phyloP scores from a whole-genome alignment of 2,888 invertebrate species.

The Caenorhabditis sp. region DNA sequence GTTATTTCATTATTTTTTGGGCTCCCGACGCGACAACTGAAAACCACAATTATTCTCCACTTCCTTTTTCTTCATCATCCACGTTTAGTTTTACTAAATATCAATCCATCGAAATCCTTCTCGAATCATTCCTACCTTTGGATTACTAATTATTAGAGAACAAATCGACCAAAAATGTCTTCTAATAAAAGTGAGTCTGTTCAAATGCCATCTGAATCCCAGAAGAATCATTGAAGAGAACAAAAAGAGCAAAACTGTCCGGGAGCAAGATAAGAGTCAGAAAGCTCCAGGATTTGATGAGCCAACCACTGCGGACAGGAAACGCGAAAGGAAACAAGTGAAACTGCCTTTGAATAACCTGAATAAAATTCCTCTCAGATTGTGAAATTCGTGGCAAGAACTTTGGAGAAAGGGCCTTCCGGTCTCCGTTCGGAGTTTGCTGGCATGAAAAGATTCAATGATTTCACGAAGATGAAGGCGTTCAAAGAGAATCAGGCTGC shows the following conservation, averaged over 20 bases:
- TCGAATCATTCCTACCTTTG: neutral
- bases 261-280: conserved; percentile 10
- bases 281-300: conserved; percentile 4
- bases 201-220: neutral
- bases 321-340: conserved; percentile 28
- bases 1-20: too few species aligned
- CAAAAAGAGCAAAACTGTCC: conserved; percentile 19
- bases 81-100: too few species aligned
- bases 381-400: conserved; percentile 12
- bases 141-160: neutral
- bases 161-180: conserved; percentile 14
- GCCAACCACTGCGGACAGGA: conserved; percentile 8
- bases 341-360: neutral
- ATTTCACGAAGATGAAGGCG: conserved; percentile 41
- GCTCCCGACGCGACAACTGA: too few species aligned
- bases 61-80: too few species aligned
- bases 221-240: neutral
- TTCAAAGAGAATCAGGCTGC: conserved; percentile 41
- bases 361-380: neutral
- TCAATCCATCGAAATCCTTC: too few species aligned
- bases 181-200: conserved; percentile 17
- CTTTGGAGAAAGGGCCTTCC: conserved; percentile 27
- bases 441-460: conserved; percentile 38
- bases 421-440: conserved; percentile 56
- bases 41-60: too few species aligned